Evolutionary conservation across 2,113 vertebrate species (phyloP), one percentile per base, ranked within the genome.

Genomic region (Oxyura jamaicensis): DNA sequence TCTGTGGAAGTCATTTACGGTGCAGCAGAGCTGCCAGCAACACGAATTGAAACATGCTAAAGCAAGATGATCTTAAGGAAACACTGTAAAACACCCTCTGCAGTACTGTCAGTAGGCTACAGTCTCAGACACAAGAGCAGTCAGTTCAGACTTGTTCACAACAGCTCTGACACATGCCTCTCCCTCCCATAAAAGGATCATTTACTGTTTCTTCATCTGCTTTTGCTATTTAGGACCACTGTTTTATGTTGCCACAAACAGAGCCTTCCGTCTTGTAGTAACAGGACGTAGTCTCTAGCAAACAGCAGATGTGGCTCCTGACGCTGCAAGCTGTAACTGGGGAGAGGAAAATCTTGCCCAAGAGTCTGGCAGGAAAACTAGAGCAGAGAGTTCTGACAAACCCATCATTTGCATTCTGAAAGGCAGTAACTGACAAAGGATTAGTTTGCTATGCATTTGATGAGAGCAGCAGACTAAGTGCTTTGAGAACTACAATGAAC

Each of bases 321-420:
- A 71, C 50, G 58, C 77, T 75, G 80, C 56, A 90, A 69, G 28
- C 72, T 36, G 31, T 52, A 15, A 73, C 71, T 5, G 35, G 35
- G 53, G 78, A 60, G 53, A 93, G 74, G 75, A 91, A 94, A 83
- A 79, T 69, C 85, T 84, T 88, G 88, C 71, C 62, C 11, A 91
- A 93, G 85, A 95, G 81, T 29, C 55, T 96, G 93, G 95, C 89
- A 94, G 67, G 29, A 74, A 94, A 94, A 94, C 10, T 33, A 79
- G 44, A 85, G 87, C 85, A 91, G 19, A 81, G 73, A 79, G 62
- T 62, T 44, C 63, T 60, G 79, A 85, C 82, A 79, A 93, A 76
- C 58, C 85, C 84, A 96, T 85, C 53, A 48, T 29, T 21, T 60
- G 90, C 93, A 78, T 52, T 95, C 77, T 82, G 81, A 84, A 63